Evolutionary conservation across 1,140 invertebrate genomes (phyloP).

Genomic region (Orchestia grillus): DNA sequence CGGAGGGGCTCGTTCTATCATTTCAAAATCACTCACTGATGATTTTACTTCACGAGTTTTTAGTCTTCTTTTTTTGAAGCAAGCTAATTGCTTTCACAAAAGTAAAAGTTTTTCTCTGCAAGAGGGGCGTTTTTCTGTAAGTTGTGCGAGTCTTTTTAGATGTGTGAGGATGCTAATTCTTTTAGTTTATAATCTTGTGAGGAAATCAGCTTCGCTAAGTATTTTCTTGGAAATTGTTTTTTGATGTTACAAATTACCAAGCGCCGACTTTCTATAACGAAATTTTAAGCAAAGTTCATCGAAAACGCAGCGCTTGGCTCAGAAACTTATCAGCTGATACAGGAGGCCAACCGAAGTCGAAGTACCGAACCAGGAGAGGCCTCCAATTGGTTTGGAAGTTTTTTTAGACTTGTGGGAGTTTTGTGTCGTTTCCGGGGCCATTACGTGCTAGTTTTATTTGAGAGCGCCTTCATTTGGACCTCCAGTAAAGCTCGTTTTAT

Average conservation of each 20-base stretch:
- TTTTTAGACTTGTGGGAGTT: neutral
- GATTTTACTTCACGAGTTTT: neutral
- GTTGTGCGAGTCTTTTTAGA: neutral
- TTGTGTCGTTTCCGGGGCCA: neutral
- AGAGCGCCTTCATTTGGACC: constrained; percentile 25
- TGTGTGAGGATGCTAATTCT: neutral
- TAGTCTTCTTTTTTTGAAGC: neutral
- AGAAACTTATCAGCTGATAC: neutral
- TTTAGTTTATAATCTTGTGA: neutral
- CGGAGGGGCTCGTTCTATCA: no score
- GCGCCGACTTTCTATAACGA: no score
- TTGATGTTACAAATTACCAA: neutral
- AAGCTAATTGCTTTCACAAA: no score
- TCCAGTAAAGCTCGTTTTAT: constrained; percentile 19
- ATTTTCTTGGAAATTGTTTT: neutral
- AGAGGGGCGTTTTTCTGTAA: neutral
- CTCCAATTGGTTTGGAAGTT: neutral
- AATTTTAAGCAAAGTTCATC: neutral
- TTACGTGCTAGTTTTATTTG: constrained; percentile 27
- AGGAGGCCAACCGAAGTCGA: neutral
- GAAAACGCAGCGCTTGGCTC: neutral
- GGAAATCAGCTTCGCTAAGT: neutral
- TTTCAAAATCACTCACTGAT: neutral
- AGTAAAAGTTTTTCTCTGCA: neutral
- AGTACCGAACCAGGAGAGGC: neutral